Base-by-base conservation (phyloP, 2,888 invertebrate genomes). In the Acleris laterana region DNA sequence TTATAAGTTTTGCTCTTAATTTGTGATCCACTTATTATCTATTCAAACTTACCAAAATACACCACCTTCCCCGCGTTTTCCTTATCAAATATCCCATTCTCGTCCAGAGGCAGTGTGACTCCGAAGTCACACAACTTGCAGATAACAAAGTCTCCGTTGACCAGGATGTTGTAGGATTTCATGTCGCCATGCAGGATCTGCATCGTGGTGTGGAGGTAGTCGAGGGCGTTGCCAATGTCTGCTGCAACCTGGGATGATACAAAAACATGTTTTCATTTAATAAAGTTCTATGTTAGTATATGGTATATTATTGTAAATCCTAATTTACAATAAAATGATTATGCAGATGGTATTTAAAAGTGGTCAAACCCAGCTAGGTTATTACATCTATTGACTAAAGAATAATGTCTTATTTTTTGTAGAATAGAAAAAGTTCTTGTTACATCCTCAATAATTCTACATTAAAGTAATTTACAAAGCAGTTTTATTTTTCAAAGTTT, bases 61-160 rank as follows among this genome's bases (percentile, higher is more conserved):
- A 87, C 81, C 22, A 91, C 88, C 16, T 94, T 88, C 4, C 90
- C 93, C 51, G 93, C 92, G 28, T 79, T 86, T 16, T 87, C 85
- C 69, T 94, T 89, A 74, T 95, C 94, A 25, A 96, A 79, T 3
- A 90, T 84, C 0, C 96, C 96, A 74, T 95, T 93, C 68, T 94
- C 90, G 53, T 95, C 94, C 2, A 97, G 82, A 0, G 96, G 95
- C 68, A 97, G 76, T 25, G 95, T 95, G n/a, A 97, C 96, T 3
- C 97, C 97, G 82, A 97, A 97, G 86, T 97, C 97, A 75, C 97
- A 97, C 19, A 97, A 85, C 83, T 98, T 97, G 71, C 97, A 96
- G 1, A 94, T 91, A 32, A 94, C 93, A 81, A 96, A 97, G 78
- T 96, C 94, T 13, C 95, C 96, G 71, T 97, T 96, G 1, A 97